Evolutionary conservation across 2,113 vertebrate genomes (phyloP).

Genomic region (Prionailurus bengalensis): DNA sequence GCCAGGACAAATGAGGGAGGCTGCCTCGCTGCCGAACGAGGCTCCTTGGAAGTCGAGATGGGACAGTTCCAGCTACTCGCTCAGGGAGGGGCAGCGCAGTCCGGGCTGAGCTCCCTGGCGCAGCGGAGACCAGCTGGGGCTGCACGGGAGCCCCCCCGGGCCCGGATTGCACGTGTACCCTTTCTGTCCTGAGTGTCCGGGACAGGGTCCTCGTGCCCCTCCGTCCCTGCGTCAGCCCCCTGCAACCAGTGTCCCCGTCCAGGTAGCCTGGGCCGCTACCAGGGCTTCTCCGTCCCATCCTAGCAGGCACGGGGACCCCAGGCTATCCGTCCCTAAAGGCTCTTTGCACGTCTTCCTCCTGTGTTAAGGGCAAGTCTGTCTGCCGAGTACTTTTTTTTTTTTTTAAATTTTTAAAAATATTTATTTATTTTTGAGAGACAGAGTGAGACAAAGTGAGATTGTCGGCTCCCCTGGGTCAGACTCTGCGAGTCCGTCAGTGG

Average conservation of each 20-base stretch:
- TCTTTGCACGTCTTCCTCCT: fast-evolving
- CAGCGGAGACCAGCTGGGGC: fast-evolving
- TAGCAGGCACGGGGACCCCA: fast-evolving
- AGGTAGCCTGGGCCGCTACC: too few species aligned
- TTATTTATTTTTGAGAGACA: too few species aligned
- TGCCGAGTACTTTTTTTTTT: background rate
- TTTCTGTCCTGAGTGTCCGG: background rate
- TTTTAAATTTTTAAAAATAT: too few species aligned
- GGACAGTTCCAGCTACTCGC: background rate
- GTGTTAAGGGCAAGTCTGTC: background rate
- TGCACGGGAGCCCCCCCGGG: background rate
- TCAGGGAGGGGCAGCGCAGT: fast-evolving
- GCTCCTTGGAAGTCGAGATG: background rate
- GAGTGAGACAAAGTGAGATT: too few species aligned
- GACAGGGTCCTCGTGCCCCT: background rate
- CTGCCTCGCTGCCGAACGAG: fast-evolving
- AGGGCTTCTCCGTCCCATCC: background rate
- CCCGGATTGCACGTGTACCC: too few species aligned
- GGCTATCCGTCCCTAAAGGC: fast-evolving
- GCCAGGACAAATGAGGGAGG: background rate
- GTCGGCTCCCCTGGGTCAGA: fast-evolving
- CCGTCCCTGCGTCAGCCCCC: background rate
- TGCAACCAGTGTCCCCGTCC: too few species aligned
- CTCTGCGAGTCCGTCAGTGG: background rate
- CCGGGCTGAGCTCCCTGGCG: fast-evolving